Percentiles rank a stretch among this genome's conserved stretches.
Evolutionary conservation across 2,113 vertebrate species (phyloP).

Genomic region (Calonectris borealis): DNA sequence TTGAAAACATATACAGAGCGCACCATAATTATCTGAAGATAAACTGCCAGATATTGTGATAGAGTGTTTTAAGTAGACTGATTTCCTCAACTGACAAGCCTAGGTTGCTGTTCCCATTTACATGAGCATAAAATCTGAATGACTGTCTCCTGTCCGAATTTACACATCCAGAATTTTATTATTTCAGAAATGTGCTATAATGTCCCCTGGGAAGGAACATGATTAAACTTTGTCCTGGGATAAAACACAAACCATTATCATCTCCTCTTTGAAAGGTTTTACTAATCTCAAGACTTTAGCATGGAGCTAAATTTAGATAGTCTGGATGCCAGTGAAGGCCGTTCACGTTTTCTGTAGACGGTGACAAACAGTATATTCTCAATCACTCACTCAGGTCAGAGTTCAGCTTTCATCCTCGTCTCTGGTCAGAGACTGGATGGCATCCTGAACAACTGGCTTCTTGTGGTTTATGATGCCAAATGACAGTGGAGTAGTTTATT

Average conservation of each 20-base stretch:
- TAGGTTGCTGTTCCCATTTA: neutral
- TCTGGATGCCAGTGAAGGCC: neutral
- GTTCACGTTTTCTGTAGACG: neutral
- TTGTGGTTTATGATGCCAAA: slow-evolving; percentile 26
- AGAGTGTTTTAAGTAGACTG: neutral
- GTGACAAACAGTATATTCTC: slow-evolving; percentile 32
- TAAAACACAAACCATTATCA: neutral
- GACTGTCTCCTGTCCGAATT: neutral
- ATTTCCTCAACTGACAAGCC: neutral
- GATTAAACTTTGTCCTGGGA: slow-evolving; percentile 20
- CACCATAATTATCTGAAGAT: neutral
- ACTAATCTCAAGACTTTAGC: neutral
- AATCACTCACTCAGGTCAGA: slow-evolving; percentile 18
- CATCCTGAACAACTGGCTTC: slow-evolving; percentile 46
- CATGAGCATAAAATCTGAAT: neutral
- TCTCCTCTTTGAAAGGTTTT: neutral
- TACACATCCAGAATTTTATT: neutral
- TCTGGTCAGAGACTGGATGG: slow-evolving; percentile 40
- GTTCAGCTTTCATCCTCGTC: slow-evolving; percentile 51
- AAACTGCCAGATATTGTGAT: neutral
- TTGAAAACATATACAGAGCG: neutral
- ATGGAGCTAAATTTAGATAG: slow-evolving; percentile 13
- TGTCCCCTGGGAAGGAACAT: neutral
- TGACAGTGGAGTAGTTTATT: slow-evolving; percentile 40
- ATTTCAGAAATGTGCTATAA: neutral